These are phyloP conservation scores for Graptemys geographica DNA, from an alignment of 2,797 vertebrate species.

Conservation along the genomic window DNA sequence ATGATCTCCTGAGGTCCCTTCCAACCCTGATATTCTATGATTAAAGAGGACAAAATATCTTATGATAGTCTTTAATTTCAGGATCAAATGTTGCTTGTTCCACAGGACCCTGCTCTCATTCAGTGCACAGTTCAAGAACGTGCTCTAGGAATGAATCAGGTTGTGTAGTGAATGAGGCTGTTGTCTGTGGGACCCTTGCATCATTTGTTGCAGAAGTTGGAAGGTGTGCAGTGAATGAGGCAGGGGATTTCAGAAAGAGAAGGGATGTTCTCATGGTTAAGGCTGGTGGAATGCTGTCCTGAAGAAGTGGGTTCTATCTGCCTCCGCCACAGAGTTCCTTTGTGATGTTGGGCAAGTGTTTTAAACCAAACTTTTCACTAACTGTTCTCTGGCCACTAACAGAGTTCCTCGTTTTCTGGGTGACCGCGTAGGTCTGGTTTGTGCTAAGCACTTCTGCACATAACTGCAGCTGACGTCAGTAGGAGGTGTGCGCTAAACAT, in stretches of 20 bases:
- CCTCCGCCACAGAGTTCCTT: neutral
- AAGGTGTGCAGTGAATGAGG: too few species aligned
- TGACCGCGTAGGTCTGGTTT: neutral
- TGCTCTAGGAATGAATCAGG: neutral
- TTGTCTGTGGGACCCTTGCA: neutral
- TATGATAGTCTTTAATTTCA: neutral
- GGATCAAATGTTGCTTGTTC: neutral
- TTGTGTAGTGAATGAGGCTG: neutral
- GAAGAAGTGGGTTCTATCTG: neutral
- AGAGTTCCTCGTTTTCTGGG: neutral
- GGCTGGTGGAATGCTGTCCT: neutral
- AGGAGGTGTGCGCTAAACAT: neutral
- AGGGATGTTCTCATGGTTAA: too few species aligned
- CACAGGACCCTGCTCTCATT: neutral
- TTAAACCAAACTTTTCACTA: neutral
- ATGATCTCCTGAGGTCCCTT: too few species aligned
- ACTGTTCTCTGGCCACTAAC: too few species aligned
- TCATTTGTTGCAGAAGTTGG: neutral
- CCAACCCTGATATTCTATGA: too few species aligned
- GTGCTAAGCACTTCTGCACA: neutral
- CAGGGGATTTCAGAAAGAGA: neutral
- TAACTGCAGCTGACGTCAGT: neutral
- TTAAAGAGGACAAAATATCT: neutral
- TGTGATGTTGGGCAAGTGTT: neutral
- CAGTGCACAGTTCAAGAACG: neutral